Evolutionary conservation across 64 coral and sea anemone genomes (phyloP), one percentile per base, ranked within the genome.

Genomic region (Astreopora myriophthalma): DNA sequence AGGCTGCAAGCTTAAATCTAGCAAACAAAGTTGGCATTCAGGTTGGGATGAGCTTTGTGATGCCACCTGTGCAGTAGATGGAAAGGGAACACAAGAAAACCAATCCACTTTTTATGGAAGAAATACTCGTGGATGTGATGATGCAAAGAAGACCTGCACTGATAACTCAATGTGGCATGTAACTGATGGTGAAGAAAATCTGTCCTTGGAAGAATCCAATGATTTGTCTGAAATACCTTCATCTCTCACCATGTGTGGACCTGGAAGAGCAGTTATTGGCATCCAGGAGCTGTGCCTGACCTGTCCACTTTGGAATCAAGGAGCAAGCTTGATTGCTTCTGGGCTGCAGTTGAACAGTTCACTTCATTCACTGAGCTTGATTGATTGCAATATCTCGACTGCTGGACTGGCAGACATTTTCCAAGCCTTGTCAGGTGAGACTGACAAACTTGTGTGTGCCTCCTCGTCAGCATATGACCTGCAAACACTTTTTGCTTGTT

Each of bases 361-460:
- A 44, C 80, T 92, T 16, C 35, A 68, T 31, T 86, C 82, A 9
- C 64, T 92, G n/a, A 84, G 67, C n/a, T 76, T 92, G 35, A 33
- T 80, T 29, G 63, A 84, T 24, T 92, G 90, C 76, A 51, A 73
- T 40, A 92, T 92, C 23, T 39, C 84, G 70, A 76, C 90, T 33
- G 34, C 69, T 33, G 90, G 90, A 20, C 69, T 92, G 7, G 90
- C 80, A 33, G 11, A 57, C 27, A 62, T 92, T 33, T 92, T 92
- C 57, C 34, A 84, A 23, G 68, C 90, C 1, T 64, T 92, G 62
- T 66, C 80, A 85, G 90, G 90, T 92, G 29, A 26, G 25, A 73
- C n/a, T 46, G 42, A 6, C 42, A 46, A 6, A 6, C 11, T 46
- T 46, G 42, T 46, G n/a, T n/a, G n/a, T n/a, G n/a, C n/a, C n/a